Conservation (phyloP, 2,888 invertebrate species). For the Cylindroiulus punctatus region DNA sequence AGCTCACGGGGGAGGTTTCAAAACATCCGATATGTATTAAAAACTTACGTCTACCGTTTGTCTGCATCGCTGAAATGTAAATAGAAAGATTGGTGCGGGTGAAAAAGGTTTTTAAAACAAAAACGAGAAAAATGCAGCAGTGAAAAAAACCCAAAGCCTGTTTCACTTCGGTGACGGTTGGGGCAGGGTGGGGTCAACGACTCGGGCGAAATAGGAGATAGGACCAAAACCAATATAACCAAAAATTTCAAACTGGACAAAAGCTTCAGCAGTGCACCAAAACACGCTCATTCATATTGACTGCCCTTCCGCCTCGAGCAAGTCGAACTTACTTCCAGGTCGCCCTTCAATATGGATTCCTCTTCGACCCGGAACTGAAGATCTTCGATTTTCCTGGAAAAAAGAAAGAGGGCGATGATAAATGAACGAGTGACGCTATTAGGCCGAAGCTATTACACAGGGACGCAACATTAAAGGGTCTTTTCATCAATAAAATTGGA, state of each 20-base stretch:
- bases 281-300: not conserved
- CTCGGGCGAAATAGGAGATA: not conserved
- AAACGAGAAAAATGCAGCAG: too few species aligned
- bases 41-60: not conserved
- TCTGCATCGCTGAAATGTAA: constrained; percentile 21
- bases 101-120: too few species aligned
- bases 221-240: not conserved
- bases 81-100: not conserved
- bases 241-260: not conserved
- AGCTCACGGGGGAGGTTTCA: not conserved
- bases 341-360: constrained; percentile 86
- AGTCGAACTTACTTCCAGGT: constrained; percentile 78
- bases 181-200: too few species aligned
- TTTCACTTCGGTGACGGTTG: not conserved
- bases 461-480: too few species aligned
- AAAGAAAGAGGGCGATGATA: not conserved
- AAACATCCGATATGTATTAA: not conserved
- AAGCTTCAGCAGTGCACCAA: not conserved
- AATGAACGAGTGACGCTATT: too few species aligned
- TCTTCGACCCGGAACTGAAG: constrained; percentile 91
- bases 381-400: constrained; percentile 81
- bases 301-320: not conserved
- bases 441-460: too few species aligned
- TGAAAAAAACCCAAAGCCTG: not conserved
- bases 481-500: too few species aligned